Percentiles rank a stretch among this genome's conserved stretches.
These are phyloP conservation scores for Penaeus vannamei DNA, from an alignment of 1,140 invertebrate genomes.

Conservation along the genomic window DNA sequence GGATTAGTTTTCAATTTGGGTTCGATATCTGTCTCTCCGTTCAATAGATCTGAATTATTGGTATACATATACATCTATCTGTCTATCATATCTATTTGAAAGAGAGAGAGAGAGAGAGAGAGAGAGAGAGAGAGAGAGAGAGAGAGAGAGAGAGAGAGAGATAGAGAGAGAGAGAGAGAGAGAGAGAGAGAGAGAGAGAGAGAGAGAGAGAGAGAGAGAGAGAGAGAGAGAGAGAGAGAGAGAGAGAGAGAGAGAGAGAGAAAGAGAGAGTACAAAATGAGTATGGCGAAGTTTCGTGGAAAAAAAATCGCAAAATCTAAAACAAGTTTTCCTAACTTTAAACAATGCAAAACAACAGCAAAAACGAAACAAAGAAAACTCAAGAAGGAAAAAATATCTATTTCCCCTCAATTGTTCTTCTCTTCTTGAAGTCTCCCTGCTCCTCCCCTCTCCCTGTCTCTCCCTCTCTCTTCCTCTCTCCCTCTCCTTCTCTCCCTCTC, in stretches of 20 bases:
- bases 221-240: conserved; percentile 12
- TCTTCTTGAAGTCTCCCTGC: too few relatives aligned
- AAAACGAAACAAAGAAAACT: too few relatives aligned
- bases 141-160: conserved; percentile 11
- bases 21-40: too few relatives aligned
- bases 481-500: neutral
- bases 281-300: too few relatives aligned
- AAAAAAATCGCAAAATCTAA: too few relatives aligned
- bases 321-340: too few relatives aligned
- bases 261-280: too few relatives aligned
- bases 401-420: too few relatives aligned
- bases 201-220: conserved; percentile 11
- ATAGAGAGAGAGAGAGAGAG: neutral
- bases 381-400: too few relatives aligned
- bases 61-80: conserved; percentile 4
- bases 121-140: conserved; percentile 11
- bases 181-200: neutral
- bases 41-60: neutral
- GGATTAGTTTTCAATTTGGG: neutral
- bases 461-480: too few relatives aligned
- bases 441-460: neutral
- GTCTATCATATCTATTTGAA: neutral
- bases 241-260: too few relatives aligned
- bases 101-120: conserved; percentile 7
- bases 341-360: too few relatives aligned